phyloP scores from a whole-genome alignment of 2,797 vertebrate genomes.

The Hippopotamyrus pictus region DNA sequence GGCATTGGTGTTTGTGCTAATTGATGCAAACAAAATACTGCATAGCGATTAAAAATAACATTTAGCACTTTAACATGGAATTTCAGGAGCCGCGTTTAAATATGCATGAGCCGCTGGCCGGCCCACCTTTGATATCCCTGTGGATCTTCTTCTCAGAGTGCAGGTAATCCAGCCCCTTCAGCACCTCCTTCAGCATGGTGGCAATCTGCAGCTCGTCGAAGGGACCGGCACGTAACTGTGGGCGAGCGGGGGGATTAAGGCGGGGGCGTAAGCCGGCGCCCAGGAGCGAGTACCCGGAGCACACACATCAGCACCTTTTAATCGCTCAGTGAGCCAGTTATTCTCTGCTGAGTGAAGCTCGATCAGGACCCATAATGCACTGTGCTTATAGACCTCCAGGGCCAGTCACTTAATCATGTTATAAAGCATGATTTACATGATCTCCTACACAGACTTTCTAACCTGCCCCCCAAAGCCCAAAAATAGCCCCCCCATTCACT shows the following conservation, averaged over 20 bases:
- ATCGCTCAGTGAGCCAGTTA: conserved; percentile 48
- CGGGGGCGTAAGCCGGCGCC: not conserved
- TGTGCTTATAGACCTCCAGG: not conserved
- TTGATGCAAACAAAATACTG: not conserved
- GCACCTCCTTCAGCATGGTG: conserved; percentile 88
- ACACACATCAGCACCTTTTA: conserved; percentile 56
- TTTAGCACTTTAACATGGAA: no score
- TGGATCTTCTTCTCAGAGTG: conserved; percentile 96
- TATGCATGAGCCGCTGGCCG: not conserved
- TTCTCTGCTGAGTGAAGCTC: not conserved
- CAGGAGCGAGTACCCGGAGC: not conserved
- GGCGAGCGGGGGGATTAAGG: conserved; percentile 21
- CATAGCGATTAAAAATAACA: not conserved
- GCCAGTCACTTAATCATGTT: not conserved
- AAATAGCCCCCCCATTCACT: not conserved
- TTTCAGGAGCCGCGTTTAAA: not conserved
- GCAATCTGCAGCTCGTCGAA: conserved; percentile 88
- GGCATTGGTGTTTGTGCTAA: not conserved
- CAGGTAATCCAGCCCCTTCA: conserved; percentile 90
- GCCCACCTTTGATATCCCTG: conserved; percentile 83
- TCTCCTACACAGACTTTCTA: not conserved
- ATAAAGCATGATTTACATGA: not conserved
- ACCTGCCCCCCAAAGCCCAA: not conserved
- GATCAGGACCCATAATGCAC: not conserved
- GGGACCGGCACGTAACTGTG: conserved; percentile 77